Base-by-base conservation (phyloP, 2,888 invertebrate genomes). In the Punctoribates punctum region DNA sequence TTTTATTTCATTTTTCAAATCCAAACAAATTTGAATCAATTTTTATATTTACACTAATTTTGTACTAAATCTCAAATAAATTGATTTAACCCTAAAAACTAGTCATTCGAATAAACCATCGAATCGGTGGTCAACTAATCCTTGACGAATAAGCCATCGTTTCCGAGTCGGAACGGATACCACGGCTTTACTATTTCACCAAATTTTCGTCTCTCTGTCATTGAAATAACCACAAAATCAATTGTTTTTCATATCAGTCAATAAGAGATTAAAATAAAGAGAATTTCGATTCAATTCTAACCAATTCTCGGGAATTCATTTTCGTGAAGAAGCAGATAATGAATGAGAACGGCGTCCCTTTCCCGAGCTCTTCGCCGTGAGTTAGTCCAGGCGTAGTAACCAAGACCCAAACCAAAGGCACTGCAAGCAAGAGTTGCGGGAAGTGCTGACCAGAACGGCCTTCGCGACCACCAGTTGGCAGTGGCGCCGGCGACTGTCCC, bases 1-100 rank as follows among this genome's bases (percentile, higher is more conserved):
- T n/a, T n/a, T n/a, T n/a, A n/a, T n/a, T n/a, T n/a, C n/a, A n/a
- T n/a, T n/a, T n/a, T n/a, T n/a, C n/a, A n/a, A n/a, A n/a, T n/a
- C n/a, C n/a, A n/a, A n/a, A 99, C 8, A 42, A 42, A 9, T 42
- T 42, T 42, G 11, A 42, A 42, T 42, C 13, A 11, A 34, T 5
- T 42, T 42, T 42, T 42, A 13, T 42, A 42, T 42, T 42, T 42
- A 42, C 42, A 42, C 42, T 42, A 42, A 42, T 42, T 42, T 13
- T 42, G 11, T 42, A 42, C 13, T 42, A 13, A 42, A 42, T 9
- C 11, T 8, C 42, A 13, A 42, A 13, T 42, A 42, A 42, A 42
- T 42, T 13, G 42, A 13, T 42, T 42, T 11, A 42, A 42, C 8
- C 11, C 42, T 42, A 42, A n/a, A 2, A n/a, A 51, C 51, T 51